Conservation (phyloP, 2,797 vertebrate species). For the Mus minutoides region DNA sequence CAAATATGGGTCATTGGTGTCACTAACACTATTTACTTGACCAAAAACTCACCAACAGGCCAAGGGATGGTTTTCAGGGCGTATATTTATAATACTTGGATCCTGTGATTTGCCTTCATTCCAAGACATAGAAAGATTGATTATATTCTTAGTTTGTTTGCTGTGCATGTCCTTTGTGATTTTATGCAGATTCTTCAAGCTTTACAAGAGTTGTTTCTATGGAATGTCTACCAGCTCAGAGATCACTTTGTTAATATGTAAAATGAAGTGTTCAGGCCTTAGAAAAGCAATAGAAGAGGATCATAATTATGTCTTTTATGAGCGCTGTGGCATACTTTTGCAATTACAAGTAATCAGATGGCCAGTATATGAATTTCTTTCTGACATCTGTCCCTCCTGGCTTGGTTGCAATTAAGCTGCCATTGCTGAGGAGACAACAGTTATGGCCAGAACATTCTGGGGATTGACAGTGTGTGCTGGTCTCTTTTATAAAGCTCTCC, state of each 20-base stretch:
- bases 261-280: neutral
- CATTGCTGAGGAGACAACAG: neutral
- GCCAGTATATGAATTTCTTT: slow-evolving; percentile 43
- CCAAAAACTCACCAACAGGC: neutral
- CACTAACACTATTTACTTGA: slow-evolving; percentile 9
- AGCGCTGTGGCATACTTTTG: neutral
- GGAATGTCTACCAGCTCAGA: slow-evolving; percentile 17
- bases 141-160: neutral
- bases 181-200: slow-evolving; percentile 26
- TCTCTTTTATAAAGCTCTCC: neutral
- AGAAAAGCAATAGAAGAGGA: slow-evolving; percentile 29
- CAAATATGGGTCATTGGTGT: slow-evolving; percentile 38
- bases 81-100: neutral
- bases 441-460: neutral
- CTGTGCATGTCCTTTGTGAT: neutral
- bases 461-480: neutral
- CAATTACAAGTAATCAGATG: neutral
- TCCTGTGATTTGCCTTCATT: slow-evolving; percentile 24
- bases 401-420: neutral
- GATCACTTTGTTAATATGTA: neutral
- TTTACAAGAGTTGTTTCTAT: neutral
- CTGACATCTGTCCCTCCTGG: neutral
- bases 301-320: slow-evolving; percentile 3
- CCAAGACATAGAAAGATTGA: neutral
- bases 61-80: neutral